Evolutionary conservation across 1,140 invertebrate species (phyloP).

Genomic region (Sipha flava): DNA sequence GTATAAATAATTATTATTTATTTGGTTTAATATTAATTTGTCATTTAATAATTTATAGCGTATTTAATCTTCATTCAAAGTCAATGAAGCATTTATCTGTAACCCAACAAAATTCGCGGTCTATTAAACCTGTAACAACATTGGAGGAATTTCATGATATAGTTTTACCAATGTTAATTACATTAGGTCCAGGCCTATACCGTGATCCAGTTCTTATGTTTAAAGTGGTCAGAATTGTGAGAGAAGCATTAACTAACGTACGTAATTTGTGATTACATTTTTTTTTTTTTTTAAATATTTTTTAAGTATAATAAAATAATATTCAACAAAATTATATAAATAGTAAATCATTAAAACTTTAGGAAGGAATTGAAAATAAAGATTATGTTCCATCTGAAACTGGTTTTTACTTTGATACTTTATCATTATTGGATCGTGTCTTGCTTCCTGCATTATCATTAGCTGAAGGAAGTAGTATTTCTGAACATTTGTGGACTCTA

Average conservation of each 20-base stretch:
- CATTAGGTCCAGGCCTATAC: conserved; percentile 79
- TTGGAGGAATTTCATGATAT: conserved; percentile 66
- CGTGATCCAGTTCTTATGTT: conserved; percentile 81
- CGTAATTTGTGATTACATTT: not conserved
- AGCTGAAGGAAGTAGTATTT: conserved; percentile 86
- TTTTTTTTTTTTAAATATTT: not conserved
- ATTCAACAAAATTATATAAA: not conserved
- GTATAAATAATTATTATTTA: conserved; percentile 16
- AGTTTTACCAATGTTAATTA: conserved; percentile 76
- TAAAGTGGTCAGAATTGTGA: conserved; percentile 51
- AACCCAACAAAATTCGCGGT: conserved; percentile 51
- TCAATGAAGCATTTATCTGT: conserved; percentile 53
- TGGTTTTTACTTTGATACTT: conserved; percentile 64
- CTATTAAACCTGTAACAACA: conserved; percentile 52
- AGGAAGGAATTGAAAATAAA: conserved; percentile 36
- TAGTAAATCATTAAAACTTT: not conserved
- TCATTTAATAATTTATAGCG: conserved; percentile 46
- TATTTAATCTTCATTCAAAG: conserved; percentile 60
- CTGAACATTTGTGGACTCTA: conserved; percentile 91
- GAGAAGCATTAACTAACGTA: conserved; percentile 34
- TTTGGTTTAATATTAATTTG: conserved; percentile 38
- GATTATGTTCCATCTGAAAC: conserved; percentile 41
- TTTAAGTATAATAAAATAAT: not conserved
- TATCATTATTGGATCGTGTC: conserved; percentile 76
- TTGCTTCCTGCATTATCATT: conserved; percentile 84